phyloP scores from a whole-genome alignment of 2,888 invertebrate species.

The Balanococcus diminutus region DNA sequence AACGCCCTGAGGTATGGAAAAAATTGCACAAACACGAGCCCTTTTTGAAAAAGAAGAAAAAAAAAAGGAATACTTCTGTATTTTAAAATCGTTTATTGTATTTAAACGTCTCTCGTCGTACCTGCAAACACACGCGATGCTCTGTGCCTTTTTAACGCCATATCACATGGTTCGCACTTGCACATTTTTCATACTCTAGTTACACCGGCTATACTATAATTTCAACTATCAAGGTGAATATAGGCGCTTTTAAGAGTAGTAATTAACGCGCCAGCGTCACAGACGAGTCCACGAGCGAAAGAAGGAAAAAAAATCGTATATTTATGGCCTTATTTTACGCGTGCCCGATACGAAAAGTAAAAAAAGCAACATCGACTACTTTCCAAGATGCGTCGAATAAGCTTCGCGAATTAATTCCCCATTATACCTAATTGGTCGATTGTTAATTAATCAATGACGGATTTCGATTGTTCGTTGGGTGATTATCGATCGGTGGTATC shows the following conservation, averaged over 20 bases:
- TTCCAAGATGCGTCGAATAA: background rate
- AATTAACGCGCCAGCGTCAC: background rate
- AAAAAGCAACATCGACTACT: too few relatives aligned
- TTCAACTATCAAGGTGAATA: conserved; percentile 21
- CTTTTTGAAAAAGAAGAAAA: background rate
- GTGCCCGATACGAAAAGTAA: background rate
- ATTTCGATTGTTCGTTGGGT: background rate
- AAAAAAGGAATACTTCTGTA: background rate
- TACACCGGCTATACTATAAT: conserved; percentile 7
- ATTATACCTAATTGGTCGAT: background rate
- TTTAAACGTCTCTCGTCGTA: background rate
- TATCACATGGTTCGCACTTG: background rate
- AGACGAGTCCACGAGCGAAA: background rate
- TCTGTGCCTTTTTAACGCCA: background rate
- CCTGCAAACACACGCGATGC: background rate
- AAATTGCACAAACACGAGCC: background rate
- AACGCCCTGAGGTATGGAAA: background rate
- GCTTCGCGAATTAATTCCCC: background rate
- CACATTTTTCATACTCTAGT: conserved; percentile 42
- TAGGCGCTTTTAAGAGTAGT: background rate
- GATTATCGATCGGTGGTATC: background rate
- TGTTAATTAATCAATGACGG: background rate
- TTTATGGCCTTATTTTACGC: background rate
- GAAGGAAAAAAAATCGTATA: background rate
- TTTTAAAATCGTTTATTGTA: background rate